These are phyloP conservation scores for Trachythela sp. DNA, from an alignment of 64 coral and sea anemone genomes.

Conservation along the genomic window DNA sequence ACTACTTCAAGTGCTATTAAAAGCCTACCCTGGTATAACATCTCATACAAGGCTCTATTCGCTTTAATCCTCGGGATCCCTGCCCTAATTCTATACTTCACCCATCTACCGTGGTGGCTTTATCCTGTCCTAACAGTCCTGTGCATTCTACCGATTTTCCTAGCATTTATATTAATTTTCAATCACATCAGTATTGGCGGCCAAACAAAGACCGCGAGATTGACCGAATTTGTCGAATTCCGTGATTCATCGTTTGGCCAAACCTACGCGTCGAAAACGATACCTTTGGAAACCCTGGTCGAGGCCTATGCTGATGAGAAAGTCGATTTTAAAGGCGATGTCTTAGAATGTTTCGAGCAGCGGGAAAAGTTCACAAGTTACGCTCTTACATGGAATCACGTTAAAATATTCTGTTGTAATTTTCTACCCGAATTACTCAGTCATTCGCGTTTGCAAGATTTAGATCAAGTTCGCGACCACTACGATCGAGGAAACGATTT, in stretches of 20 bases:
- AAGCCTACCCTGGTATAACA: constrained; percentile 61
- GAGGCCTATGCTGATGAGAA: constrained; percentile 94
- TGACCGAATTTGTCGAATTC: constrained; percentile 72
- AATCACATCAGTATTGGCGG: constrained; percentile 62
- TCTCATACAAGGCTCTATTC: constrained; percentile 75
- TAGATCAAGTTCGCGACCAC: constrained; percentile 87
- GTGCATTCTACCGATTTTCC: constrained; percentile 63
- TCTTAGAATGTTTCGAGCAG: constrained; percentile 81
- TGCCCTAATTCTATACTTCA: constrained; percentile 69
- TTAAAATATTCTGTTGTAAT: constrained; percentile 81
- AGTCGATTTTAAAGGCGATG: constrained; percentile 84
- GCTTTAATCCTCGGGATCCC: constrained; percentile 56
- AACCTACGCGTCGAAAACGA: constrained; percentile 63
- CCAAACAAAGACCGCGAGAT: constrained; percentile 41
- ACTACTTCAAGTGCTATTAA: neutral
- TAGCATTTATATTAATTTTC: constrained; percentile 67
- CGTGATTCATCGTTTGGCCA: constrained; percentile 48
- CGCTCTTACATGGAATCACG: constrained; percentile 74
- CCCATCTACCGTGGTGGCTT: constrained; percentile 81
- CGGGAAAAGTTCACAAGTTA: constrained; percentile 71
- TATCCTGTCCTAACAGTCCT: constrained; percentile 51
- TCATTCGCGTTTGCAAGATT: constrained; percentile 82
- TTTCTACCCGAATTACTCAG: constrained; percentile 87
- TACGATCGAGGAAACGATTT: constrained; percentile 97
- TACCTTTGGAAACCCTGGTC: constrained; percentile 72